These are phyloP conservation scores for Vanessa tameamea DNA, from an alignment of 1,140 invertebrate genomes.

Conservation along the genomic window DNA sequence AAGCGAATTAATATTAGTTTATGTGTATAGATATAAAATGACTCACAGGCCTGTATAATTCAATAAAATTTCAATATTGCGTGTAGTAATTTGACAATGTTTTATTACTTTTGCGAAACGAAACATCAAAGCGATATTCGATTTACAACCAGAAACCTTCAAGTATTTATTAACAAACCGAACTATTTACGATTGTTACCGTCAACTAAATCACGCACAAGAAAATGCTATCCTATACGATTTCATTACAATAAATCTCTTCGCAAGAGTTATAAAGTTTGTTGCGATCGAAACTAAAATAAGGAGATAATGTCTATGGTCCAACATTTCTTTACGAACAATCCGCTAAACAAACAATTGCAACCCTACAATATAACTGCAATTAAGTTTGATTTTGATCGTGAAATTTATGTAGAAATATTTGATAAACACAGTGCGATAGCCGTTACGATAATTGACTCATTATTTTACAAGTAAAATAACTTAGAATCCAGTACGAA, in stretches of 20 bases:
- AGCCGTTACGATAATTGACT: constrained; percentile 57
- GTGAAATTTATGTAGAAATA: constrained; percentile 27
- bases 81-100: constrained; percentile 46
- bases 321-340: constrained; percentile 59
- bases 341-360: constrained; percentile 39
- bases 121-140: constrained; percentile 41
- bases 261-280: constrained; percentile 65
- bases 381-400: constrained; percentile 16
- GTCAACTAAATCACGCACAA: constrained; percentile 60
- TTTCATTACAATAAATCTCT: constrained; percentile 75
- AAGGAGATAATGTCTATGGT: constrained; percentile 67
- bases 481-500: constrained; percentile 33
- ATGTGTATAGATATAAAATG: no score
- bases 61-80: constrained; percentile 31
- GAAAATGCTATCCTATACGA: constrained; percentile 67
- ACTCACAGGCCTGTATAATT: background rate
- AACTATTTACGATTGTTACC: constrained; percentile 64
- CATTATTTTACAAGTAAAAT: constrained; percentile 53
- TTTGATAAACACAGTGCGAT: constrained; percentile 59
- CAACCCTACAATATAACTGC: constrained; percentile 30
- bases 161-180: constrained; percentile 60
- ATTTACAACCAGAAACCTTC: constrained; percentile 48
- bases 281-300: constrained; percentile 62
- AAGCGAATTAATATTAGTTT: no score
- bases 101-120: constrained; percentile 37